A percentile compares a stretch with the other conserved stretches of the same genome.
phyloP scores from a whole-genome alignment of 1,140 invertebrate species.

The Procambarus clarkii region DNA sequence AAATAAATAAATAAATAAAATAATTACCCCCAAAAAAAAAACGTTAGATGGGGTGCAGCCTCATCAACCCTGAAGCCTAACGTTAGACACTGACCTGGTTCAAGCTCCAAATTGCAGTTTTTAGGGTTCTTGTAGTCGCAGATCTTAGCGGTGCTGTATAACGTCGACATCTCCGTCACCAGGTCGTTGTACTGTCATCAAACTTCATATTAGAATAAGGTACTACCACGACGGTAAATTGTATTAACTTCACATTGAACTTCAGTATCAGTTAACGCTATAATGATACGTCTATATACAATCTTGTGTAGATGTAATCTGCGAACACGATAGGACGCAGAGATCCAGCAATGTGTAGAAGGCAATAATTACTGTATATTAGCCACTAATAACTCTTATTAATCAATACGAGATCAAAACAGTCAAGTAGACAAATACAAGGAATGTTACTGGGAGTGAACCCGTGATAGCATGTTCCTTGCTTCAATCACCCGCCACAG shows the following conservation, averaged over 20 bases:
- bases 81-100: conserved; percentile 82
- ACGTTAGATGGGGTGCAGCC: too few species aligned
- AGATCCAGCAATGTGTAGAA: too few species aligned
- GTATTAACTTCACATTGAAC: too few species aligned
- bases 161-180: conserved; percentile 85
- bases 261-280: too few species aligned
- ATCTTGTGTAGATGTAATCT: too few species aligned
- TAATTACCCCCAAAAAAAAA: too few species aligned
- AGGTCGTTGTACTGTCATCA: conserved; percentile 79
- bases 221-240: background rate
- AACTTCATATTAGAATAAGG: background rate
- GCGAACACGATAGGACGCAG: too few species aligned
- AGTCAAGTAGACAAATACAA: conserved; percentile 4
- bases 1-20: too few species aligned
- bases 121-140: conserved; percentile 82
- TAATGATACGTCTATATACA: too few species aligned
- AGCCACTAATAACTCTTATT: background rate
- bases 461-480: background rate
- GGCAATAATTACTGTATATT: too few species aligned
- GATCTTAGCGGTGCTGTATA: conserved; percentile 88
- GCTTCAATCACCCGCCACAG: background rate
- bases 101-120: conserved; percentile 86
- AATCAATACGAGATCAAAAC: background rate
- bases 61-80: too few species aligned
- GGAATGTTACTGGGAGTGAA: background rate